A percentile compares a stretch with the other conserved stretches of the same genome.
Conservation (phyloP, 2,797 vertebrate genomes). For the Tachyglossus aculeatus region DNA sequence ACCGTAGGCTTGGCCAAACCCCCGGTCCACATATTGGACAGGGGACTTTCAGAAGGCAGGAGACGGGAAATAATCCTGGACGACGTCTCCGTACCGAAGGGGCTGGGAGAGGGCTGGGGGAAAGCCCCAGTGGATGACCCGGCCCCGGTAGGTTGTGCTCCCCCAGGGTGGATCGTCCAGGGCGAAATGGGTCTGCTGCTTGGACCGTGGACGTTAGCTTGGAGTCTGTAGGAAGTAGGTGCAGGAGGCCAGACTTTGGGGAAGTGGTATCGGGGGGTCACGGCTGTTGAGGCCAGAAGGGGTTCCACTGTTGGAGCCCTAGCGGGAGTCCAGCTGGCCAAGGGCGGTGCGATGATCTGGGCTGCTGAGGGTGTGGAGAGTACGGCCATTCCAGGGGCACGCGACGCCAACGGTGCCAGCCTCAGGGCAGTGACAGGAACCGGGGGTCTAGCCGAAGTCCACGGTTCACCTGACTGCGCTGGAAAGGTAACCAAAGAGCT, state of each 20-base stretch:
- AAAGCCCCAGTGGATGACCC: background rate
- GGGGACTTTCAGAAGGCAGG: background rate
- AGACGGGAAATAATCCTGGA: background rate
- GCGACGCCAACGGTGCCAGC: background rate
- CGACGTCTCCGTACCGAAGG: background rate
- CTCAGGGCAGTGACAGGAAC: background rate
- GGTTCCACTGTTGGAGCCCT: background rate
- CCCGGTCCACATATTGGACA: too few relatives aligned
- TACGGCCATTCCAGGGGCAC: background rate
- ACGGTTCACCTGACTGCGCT: background rate
- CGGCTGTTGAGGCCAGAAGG: background rate
- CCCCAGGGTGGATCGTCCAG: background rate
- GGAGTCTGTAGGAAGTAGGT: background rate
- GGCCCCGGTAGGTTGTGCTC: too few relatives aligned
- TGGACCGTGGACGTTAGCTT: background rate
- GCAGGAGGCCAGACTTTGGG: background rate
- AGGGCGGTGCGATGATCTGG: background rate
- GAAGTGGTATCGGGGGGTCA: background rate
- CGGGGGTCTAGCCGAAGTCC: background rate
- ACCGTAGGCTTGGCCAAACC: too few relatives aligned
- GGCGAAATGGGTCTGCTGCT: background rate
- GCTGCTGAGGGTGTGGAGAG: background rate
- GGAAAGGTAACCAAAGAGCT: background rate
- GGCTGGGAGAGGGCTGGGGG: background rate
- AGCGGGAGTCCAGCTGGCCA: background rate